Percentiles rank a stretch among this genome's conserved stretches.
Conservation (phyloP, 2,113 vertebrate species). For the Mobula hypostoma region DNA sequence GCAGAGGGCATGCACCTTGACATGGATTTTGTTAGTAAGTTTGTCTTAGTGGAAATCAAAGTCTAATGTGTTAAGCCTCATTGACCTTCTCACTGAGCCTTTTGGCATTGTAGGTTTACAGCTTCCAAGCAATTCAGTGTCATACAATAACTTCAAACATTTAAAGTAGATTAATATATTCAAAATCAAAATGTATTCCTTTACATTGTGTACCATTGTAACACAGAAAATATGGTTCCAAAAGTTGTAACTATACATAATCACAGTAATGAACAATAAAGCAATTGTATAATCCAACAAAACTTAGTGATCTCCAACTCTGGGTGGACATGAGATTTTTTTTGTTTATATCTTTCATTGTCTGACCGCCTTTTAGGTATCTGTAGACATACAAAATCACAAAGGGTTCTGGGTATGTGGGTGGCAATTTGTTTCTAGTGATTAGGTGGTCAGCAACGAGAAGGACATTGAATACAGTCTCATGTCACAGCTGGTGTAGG, state of each 20-base stretch:
- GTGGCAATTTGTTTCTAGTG: neutral
- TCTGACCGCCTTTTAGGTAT: neutral
- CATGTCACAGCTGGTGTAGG: neutral
- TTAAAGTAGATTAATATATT: neutral
- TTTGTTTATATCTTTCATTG: neutral
- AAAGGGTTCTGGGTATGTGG: neutral
- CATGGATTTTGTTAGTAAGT: conserved; percentile 84
- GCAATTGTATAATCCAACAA: neutral
- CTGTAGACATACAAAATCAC: neutral
- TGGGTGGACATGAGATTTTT: neutral
- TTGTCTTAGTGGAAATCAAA: neutral
- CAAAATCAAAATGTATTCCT: neutral
- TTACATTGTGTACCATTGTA: neutral
- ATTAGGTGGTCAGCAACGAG: neutral
- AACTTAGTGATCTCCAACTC: neutral
- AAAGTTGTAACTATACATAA: neutral
- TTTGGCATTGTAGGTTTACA: neutral
- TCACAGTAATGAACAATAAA: neutral
- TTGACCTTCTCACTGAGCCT: no score
- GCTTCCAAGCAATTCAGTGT: neutral
- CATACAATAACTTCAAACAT: neutral
- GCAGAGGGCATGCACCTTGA: conserved; percentile 66
- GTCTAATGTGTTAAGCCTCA: neutral
- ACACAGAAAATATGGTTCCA: neutral
- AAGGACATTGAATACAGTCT: neutral